Conservation (phyloP, 2,888 invertebrate genomes). For the Eupithecia tripunctaria region DNA sequence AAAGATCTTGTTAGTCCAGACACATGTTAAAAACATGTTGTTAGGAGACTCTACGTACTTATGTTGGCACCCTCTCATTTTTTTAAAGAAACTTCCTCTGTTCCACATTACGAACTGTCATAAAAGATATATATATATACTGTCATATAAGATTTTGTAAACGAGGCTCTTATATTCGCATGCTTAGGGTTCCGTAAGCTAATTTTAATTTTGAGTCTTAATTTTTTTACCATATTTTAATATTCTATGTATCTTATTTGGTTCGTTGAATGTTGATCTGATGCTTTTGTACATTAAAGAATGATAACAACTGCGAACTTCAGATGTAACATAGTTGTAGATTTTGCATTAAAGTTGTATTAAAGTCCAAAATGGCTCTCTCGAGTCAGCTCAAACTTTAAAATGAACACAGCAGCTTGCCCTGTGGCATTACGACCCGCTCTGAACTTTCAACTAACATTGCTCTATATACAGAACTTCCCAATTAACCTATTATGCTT, state of each 20-base stretch:
- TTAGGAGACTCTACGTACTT: background rate
- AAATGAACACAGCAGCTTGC: background rate
- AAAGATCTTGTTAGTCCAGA: background rate
- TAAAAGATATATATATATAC: slow-evolving; percentile 5
- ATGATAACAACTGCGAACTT: background rate
- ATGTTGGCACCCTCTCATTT: background rate
- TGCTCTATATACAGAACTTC: background rate
- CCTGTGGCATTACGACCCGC: background rate
- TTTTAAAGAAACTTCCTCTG: background rate
- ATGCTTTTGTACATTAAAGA: background rate
- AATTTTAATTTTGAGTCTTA: background rate
- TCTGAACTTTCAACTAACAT: background rate
- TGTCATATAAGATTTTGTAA: background rate
- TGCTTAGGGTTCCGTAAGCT: background rate
- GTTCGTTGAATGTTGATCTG: background rate
- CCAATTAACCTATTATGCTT: background rate
- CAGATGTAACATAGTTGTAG: background rate
- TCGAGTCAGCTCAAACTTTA: background rate
- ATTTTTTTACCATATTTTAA: background rate
- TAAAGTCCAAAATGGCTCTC: background rate
- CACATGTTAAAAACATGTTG: background rate
- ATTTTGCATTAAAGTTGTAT: background rate
- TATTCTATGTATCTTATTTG: background rate
- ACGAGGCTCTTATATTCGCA: background rate
- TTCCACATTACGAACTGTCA: background rate